Conservation (phyloP, 2,888 invertebrate species). For the Slavum lentiscoides region DNA sequence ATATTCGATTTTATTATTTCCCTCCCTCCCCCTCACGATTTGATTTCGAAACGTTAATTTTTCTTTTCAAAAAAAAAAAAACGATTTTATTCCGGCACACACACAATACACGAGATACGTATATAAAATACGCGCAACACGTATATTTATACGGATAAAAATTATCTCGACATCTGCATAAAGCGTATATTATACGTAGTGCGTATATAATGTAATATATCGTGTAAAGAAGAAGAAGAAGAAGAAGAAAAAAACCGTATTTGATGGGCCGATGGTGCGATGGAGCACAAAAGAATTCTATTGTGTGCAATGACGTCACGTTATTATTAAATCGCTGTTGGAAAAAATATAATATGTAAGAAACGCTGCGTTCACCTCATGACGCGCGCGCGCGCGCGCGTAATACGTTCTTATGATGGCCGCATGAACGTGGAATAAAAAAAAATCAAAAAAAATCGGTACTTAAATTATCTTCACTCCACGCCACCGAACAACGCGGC, state of each 20-base stretch:
- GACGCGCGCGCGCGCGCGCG: background rate
- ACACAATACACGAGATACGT: too few species aligned
- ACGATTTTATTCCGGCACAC: too few species aligned
- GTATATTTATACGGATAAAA: conserved; percentile 5
- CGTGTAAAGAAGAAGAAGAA: conserved; percentile 1
- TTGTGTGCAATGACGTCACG: conserved; percentile 48
- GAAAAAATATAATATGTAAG: conserved; percentile 22
- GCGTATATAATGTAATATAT: conserved; percentile 25
- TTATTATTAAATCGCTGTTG: conserved; percentile 52
- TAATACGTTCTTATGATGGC: background rate
- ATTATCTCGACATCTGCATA: conserved; percentile 46
- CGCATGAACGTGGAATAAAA: background rate
- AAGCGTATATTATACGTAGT: too few species aligned
- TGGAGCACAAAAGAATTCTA: conserved; percentile 47
- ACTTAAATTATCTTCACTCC: conserved; percentile 5
- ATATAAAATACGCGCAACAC: background rate
- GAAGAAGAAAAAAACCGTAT: conserved; percentile 31
- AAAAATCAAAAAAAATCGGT: conserved; percentile 20
- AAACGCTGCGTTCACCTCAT: conserved; percentile 25
- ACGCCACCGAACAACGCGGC: background rate
- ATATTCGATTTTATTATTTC: too few species aligned
- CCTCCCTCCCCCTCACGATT: too few species aligned
- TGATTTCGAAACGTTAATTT: too few species aligned
- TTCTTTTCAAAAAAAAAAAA: too few species aligned
- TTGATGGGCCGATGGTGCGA: conserved; percentile 13